Percentiles rank a stretch among this genome's conserved stretches.
phyloP scores from a whole-genome alignment of 2,797 vertebrate species.

The Cyclopterus lumpus region DNA sequence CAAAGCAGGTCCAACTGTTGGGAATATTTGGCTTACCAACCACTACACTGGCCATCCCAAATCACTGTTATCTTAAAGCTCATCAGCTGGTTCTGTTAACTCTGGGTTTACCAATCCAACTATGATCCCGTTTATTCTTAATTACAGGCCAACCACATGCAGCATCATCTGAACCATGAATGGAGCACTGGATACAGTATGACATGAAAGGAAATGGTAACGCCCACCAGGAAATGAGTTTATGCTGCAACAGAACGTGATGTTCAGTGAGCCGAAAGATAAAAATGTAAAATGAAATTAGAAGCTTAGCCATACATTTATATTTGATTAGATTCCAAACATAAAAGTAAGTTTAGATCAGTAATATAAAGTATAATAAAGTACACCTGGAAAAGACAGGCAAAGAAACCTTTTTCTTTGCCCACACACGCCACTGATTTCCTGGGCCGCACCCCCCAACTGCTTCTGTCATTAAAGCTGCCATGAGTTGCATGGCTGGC shows the following conservation, averaged over 20 bases:
- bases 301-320: constrained; percentile 5
- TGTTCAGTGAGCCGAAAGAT: constrained; percentile 4
- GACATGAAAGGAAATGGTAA: constrained; percentile 14
- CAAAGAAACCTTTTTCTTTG: constrained; percentile 48
- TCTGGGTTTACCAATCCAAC: neutral
- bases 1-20: neutral
- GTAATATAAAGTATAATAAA: constrained; percentile 2
- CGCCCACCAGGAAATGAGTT: constrained; percentile 7
- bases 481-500: constrained; percentile 71
- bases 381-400: constrained; percentile 21
- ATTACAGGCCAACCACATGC: constrained; percentile 19
- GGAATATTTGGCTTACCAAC: neutral
- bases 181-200: constrained; percentile 2
- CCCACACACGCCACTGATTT: constrained; percentile 56
- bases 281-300: constrained; percentile 12
- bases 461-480: constrained; percentile 75
- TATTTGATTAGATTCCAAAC: constrained; percentile 11
- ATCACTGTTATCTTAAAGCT: neutral
- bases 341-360: neutral
- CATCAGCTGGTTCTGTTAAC: neutral
- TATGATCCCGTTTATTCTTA: neutral
- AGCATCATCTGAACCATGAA: constrained; percentile 9
- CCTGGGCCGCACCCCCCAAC: constrained; percentile 45
- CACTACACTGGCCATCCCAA: neutral
- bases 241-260: constrained; percentile 7